Conservation (phyloP, 2,113 vertebrate species). For the Pseudonaja textilis region DNA sequence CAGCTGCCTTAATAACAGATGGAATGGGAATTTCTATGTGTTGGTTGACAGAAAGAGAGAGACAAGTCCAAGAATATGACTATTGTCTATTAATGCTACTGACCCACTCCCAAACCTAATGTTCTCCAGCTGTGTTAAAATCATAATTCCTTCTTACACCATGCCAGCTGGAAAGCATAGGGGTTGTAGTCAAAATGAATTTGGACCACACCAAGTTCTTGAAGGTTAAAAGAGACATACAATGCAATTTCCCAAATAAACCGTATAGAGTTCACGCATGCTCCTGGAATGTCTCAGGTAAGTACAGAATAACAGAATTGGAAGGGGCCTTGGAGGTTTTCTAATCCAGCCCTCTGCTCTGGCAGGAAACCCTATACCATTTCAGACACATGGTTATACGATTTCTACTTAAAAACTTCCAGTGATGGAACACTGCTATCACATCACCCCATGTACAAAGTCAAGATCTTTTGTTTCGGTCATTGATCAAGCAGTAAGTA, state of each 20-base stretch:
- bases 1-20: not conserved
- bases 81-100: not conserved
- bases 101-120: not conserved
- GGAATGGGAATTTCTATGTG: not conserved
- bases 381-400: too few species aligned
- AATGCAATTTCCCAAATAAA: not conserved
- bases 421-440: too few species aligned
- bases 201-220: not conserved
- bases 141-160: not conserved
- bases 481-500: not conserved
- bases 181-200: not conserved
- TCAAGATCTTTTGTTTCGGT: too few species aligned
- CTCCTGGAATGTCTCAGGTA: not conserved
- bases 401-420: too few species aligned
- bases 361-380: too few species aligned
- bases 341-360: too few species aligned
- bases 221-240: not conserved
- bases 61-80: not conserved
- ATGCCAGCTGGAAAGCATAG: not conserved
- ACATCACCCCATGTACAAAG: too few species aligned
- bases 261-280: not conserved
- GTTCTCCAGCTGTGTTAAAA: not conserved
- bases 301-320: not conserved
- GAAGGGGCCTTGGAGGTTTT: too few species aligned
- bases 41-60: not conserved